Evolutionary conservation across 1,140 invertebrate species (phyloP).

Genomic region (Drosophila prosaltans): DNA sequence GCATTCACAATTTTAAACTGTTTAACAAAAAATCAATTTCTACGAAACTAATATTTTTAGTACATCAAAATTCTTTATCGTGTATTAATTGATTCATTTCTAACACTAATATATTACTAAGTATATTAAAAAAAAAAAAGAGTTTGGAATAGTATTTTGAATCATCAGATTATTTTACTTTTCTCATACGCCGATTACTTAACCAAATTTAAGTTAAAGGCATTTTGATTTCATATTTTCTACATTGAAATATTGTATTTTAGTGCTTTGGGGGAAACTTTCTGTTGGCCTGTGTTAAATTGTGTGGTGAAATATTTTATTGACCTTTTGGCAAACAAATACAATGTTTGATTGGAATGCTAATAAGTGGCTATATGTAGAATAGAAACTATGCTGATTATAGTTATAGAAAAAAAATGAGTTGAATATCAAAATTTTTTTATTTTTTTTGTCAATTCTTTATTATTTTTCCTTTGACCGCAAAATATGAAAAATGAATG

Average conservation of each 20-base stretch:
- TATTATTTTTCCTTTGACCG: not conserved
- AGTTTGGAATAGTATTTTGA: not conserved
- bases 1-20: not conserved
- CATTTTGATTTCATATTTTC: not conserved
- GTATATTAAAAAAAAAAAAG: too few relatives aligned
- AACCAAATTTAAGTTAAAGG: too few relatives aligned
- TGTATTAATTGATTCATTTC: too few relatives aligned
- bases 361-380: not conserved
- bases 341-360: constrained; percentile 7
- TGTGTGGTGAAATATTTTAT: not conserved
- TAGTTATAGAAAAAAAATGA: not conserved
- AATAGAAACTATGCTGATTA: not conserved
- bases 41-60: too few relatives aligned
- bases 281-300: not conserved
- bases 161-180: too few relatives aligned
- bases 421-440: constrained; percentile 1
- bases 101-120: too few relatives aligned
- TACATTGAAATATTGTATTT: not conserved
- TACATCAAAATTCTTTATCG: too few relatives aligned
- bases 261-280: not conserved
- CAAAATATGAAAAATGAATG: not conserved
- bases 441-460: constrained; percentile 1
- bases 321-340: not conserved
- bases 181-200: too few relatives aligned
- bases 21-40: not conserved